Evolutionary conservation across 2,113 vertebrate genomes (phyloP).

Genomic region (Tauraco erythrolophus): DNA sequence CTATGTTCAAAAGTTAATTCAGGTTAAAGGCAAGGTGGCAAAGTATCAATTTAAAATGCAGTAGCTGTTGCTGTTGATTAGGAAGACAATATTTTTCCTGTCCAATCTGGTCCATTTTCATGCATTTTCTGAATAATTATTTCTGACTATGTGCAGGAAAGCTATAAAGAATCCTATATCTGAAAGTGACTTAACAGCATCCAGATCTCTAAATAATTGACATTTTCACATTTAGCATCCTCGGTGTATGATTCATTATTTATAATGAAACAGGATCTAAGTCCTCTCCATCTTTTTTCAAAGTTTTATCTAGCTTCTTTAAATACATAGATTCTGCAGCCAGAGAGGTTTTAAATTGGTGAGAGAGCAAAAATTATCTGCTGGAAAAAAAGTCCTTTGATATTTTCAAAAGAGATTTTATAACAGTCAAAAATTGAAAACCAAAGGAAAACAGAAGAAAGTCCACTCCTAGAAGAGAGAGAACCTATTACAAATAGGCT

Average conservation of each 20-base stretch:
- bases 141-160: neutral
- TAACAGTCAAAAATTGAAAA: neutral
- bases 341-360: neutral
- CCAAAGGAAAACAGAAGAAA: neutral
- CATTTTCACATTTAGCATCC: neutral
- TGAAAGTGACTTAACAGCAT: neutral
- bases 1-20: neutral
- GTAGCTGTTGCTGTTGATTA: neutral
- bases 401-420: neutral
- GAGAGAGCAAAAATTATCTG: neutral
- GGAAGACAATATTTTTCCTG: neutral
- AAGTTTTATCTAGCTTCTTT: neutral
- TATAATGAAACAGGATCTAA: neutral
- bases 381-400: neutral
- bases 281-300: neutral
- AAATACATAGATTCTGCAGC: neutral
- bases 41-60: neutral
- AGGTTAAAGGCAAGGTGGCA: neutral
- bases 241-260: neutral
- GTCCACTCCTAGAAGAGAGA: neutral
- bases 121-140: neutral
- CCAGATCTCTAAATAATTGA: neutral
- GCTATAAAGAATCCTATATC: neutral
- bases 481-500: neutral
- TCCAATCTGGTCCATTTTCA: neutral